Base-by-base conservation (phyloP, 1,140 invertebrate genomes). In the Drosophila funebris region DNA sequence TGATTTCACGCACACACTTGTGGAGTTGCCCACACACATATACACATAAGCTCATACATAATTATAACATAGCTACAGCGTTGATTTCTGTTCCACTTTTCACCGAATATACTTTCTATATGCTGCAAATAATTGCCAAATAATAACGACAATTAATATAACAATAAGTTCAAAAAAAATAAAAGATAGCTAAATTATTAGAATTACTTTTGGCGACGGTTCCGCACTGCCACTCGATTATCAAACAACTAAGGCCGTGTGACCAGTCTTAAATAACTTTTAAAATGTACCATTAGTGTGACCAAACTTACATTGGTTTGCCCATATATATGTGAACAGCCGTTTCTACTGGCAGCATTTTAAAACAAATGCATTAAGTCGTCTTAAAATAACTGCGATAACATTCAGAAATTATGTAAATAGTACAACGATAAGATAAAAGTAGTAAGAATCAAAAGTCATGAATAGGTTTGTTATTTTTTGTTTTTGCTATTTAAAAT, bases 1-100 rank as follows among this genome's bases (percentile, higher is more conserved):
- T 88, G 83, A 88, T 84, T 78, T 88, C 69, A 73, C 75, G 72
- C 78, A 63, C 82, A 85, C 82, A 87, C 82, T 87, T 87, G 82
- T 87, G 82, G 82, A 87, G 82, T 82, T 78, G 37, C 52, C 54
- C 29, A 37, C 54, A 14, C 33, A 54, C 66, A 54, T 54, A 62
- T 43, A 14, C 22, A 37, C 58, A 39, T n/a, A 27, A 9, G 13
- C 14, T 43, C 33, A 46, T 43, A 39, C 58, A 36, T 33, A 62
- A 27, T 53, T 41, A n/a, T 13, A 46, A n/a, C 22, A n/a, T 44
- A 33, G 36, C 57, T 62, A 16, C 18, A 13, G 36, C 50, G n/a
- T 53, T 37, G 20, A 41, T 7, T 43, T 14, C 22, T 50, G 29
- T 20, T 16, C 14, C 39, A 61, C 8, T 62, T 61, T 54, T 43